phyloP scores from a whole-genome alignment of 1,140 invertebrate species.

The Planococcus citri region DNA sequence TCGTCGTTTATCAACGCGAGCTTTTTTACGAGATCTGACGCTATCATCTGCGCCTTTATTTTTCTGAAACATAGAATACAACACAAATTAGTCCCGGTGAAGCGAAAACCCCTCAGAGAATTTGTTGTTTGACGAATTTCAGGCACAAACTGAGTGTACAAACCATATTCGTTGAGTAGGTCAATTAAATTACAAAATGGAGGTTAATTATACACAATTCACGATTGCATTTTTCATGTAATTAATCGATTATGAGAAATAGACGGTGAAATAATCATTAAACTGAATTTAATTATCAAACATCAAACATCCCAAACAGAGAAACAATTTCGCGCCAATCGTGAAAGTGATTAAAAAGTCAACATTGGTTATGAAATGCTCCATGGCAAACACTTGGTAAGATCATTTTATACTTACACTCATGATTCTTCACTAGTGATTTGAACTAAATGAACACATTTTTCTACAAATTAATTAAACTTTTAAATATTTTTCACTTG shows the following conservation, averaged over 20 bases:
- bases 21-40: not conserved
- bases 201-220: too few relatives aligned
- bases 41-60: not conserved
- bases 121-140: too few relatives aligned
- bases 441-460: not conserved
- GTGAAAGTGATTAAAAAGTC: not conserved
- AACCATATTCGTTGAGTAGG: too few relatives aligned
- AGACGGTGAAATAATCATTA: too few relatives aligned
- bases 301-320: not conserved
- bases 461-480: not conserved
- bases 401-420: not conserved
- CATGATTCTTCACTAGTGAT: not conserved
- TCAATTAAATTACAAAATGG: too few relatives aligned
- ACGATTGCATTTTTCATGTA: too few relatives aligned
- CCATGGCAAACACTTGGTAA: not conserved
- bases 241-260: too few relatives aligned
- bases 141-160: too few relatives aligned
- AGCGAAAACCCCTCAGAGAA: too few relatives aligned
- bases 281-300: too few relatives aligned
- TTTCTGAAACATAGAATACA: constrained; percentile 2
- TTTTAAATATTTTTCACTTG: not conserved
- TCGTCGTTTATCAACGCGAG: not conserved
- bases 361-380: not conserved
- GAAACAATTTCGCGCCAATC: not conserved
- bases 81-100: too few relatives aligned